A percentile compares a stretch with the other conserved stretches of the same genome.
These are phyloP conservation scores for Pyrrhura leucotis DNA, from an alignment of 2,797 vertebrate species.

Conservation along the genomic window DNA sequence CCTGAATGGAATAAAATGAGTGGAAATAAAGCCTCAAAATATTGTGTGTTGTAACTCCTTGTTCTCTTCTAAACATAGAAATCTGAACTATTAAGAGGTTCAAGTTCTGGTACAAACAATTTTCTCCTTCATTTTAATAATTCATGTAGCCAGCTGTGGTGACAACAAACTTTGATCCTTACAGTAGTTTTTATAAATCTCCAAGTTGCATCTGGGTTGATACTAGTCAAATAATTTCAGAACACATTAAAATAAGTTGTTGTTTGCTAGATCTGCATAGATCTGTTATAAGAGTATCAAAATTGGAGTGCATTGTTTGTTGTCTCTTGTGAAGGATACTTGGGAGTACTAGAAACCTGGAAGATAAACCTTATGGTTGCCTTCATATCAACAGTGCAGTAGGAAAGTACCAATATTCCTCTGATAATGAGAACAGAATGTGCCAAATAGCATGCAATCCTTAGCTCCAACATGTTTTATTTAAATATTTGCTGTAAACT, in stretches of 20 bases:
- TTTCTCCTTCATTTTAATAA: constrained; percentile 1
- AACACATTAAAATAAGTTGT: neutral
- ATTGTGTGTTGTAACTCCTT: constrained; percentile 33
- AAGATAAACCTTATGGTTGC: neutral
- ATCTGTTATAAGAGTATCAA: neutral
- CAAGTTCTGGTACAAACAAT: neutral
- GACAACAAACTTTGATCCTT: neutral
- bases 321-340: neutral
- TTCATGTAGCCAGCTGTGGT: neutral
- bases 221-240: neutral
- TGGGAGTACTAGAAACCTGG: neutral
- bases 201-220: neutral
- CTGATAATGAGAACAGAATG: neutral
- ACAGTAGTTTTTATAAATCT: neutral
- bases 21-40: constrained; percentile 47
- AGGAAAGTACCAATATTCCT: neutral
- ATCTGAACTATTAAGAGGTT: constrained; percentile 16
- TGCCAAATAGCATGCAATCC: neutral
- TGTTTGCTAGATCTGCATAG: neutral
- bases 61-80: constrained; percentile 47
- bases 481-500: neutral
- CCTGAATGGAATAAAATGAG: constrained; percentile 52
- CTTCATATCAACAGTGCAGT: neutral
- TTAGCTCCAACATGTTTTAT: neutral
- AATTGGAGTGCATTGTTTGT: neutral